Evolutionary conservation across 2,888 invertebrate genomes (phyloP), one percentile per base, ranked within the genome.

Genomic region (Tuta absoluta): DNA sequence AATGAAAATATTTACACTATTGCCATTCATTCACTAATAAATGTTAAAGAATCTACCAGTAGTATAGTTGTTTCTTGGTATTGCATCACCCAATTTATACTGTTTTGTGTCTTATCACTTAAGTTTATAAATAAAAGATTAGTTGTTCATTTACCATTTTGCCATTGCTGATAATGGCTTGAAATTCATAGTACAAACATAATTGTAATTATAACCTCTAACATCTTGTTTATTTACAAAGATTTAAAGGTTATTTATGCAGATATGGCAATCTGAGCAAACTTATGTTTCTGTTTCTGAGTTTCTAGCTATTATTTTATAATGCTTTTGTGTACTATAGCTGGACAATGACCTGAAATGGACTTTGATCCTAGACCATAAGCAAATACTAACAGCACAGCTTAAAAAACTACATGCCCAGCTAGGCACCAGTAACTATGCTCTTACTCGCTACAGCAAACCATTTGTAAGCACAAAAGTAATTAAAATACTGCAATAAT

Each of bases 11-110:
- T 45, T 45, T 45, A 45, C 45, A 45, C 45, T 45, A n/a, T 45
- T 17, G 45, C 45, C 23, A 23, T 12, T 23, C 21, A 53, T 53
- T 53, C 51, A 53, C 5, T 23, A 19, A 51, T 53, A 23, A 53
- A 53, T 53, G 23, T 24, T 56, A 8, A 56, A 56, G 28, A 28
- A 56, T 33, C 1, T 33, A 12, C n/a, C 14, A 10, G 10, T 33
- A 33, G 24, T 33, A 56, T 56, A 63, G 67, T 63, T 69, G 70
- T 75, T 75, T 73, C 71, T 67, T 53, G 19, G 48, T 72, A 74
- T 82, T 82, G 79, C 81, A 80, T 82, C 81, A 80, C 74, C 62
- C 65, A 53, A 65, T 49, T 63, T 66, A 74, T 69, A 68, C 74
- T 71, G 74, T 75, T 73, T 73, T 67, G 68, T 64, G 67, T 71